Conservation (phyloP, 2,797 vertebrate genomes). For the Macropodus opercularis region DNA sequence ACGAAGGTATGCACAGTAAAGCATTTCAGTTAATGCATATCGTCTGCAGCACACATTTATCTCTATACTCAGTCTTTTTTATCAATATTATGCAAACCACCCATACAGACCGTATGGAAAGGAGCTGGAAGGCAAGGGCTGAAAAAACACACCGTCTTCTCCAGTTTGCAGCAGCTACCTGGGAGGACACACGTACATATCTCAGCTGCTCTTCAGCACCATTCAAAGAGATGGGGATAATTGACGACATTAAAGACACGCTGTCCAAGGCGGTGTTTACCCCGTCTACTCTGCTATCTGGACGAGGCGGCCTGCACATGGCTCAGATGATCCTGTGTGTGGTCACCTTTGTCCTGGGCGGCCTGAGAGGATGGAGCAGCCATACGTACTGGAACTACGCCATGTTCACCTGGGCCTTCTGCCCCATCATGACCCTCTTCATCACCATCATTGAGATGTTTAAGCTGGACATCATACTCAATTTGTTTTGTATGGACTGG, state of each 20-base stretch:
- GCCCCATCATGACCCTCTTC: constrained; percentile 79
- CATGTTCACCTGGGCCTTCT: constrained; percentile 88
- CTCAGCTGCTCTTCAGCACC: background rate
- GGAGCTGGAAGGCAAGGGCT: background rate
- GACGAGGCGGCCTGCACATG: constrained; percentile 67
- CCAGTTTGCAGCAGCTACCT: background rate
- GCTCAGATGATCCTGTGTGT: constrained; percentile 62
- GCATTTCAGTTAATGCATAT: background rate
- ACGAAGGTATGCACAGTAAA: background rate
- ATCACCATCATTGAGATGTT: constrained; percentile 83
- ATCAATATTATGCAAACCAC: constrained; percentile 63
- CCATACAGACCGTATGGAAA: background rate
- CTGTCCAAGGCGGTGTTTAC: constrained; percentile 59
- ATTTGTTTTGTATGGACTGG: constrained; percentile 67
- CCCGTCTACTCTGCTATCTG: constrained; percentile 48
- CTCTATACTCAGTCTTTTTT: background rate
- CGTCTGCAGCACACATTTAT: constrained; percentile 15
- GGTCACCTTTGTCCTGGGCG: constrained; percentile 61
- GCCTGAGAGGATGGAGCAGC: constrained; percentile 56
- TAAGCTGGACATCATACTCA: constrained; percentile 63
- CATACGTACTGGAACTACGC: constrained; percentile 80
- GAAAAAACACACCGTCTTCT: constrained; percentile 4
- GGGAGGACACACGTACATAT: background rate
- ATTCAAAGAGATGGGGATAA: constrained; percentile 50
- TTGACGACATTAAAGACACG: constrained; percentile 39